Evolutionary conservation across 2,797 vertebrate genomes (phyloP).

Genomic region (Petrocephalus sullivani): DNA sequence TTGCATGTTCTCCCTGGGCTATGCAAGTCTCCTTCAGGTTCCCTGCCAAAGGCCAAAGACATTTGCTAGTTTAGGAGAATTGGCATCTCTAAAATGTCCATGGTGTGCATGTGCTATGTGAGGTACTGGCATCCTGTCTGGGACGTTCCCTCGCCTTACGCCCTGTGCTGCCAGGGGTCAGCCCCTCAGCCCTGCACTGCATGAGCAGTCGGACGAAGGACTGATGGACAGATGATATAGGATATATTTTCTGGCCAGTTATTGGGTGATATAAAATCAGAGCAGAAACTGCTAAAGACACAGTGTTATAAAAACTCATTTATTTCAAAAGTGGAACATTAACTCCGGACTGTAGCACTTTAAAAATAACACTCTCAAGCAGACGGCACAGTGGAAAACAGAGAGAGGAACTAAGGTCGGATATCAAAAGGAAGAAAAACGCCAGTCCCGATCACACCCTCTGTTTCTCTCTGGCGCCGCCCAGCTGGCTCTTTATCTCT

Average conservation of each 20-base stretch:
- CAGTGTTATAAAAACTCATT: slow-evolving; percentile 9
- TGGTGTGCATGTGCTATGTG: background rate
- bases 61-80: background rate
- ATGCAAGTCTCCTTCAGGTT: slow-evolving; percentile 24
- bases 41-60: background rate
- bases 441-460: background rate
- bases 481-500: slow-evolving; percentile 4
- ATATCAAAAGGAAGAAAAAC: background rate
- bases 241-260: background rate
- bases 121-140: background rate
- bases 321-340: background rate
- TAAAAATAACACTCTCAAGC: background rate
- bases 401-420: background rate
- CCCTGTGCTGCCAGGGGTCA: background rate
- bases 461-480: background rate
- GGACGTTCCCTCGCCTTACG: background rate
- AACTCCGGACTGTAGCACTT: background rate
- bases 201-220: background rate
- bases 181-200: background rate
- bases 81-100: background rate
- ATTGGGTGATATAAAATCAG: background rate
- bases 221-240: background rate
- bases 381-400: background rate
- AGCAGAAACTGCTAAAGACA: background rate
- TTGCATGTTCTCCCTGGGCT: slow-evolving; percentile 14